phyloP scores from a whole-genome alignment of 2,888 invertebrate species.

The Petrophora chlorosata region DNA sequence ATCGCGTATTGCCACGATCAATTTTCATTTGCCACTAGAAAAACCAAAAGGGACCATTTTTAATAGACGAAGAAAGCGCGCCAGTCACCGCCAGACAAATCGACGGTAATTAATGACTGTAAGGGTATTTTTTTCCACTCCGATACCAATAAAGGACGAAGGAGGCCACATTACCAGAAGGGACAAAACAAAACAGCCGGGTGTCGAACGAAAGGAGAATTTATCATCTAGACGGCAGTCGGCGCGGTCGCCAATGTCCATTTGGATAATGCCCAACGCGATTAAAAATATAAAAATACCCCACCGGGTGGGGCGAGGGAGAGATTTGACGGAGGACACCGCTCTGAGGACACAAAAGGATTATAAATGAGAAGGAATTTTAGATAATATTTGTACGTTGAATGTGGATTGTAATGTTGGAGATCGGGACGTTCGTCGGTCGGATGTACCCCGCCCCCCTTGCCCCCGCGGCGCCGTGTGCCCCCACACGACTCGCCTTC shows the following conservation, averaged over 20 bases:
- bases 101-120: conserved; percentile 79
- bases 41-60: conserved; percentile 65
- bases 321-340: conserved; percentile 81
- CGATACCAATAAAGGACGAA: conserved; percentile 73
- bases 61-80: conserved; percentile 75
- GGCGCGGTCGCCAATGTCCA: conserved; percentile 81
- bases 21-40: conserved; percentile 54
- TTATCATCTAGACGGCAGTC: conserved; percentile 82
- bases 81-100: conserved; percentile 79
- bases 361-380: conserved; percentile 85
- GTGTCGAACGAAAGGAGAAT: conserved; percentile 83
- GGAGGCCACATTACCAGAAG: conserved; percentile 69
- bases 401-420: conserved; percentile 83
- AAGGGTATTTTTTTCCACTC: conserved; percentile 67
- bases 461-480: conserved; percentile 34
- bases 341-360: conserved; percentile 84
- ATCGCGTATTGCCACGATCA: conserved; percentile 75
- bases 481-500: conserved; percentile 63
- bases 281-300: conserved; percentile 85
- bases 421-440: conserved; percentile 57
- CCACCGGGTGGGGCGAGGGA: conserved; percentile 57
- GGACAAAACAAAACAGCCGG: conserved; percentile 74
- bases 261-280: conserved; percentile 84
- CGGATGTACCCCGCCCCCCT: conserved; percentile 39
- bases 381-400: conserved; percentile 84